Base-by-base conservation (phyloP, 37 sponge, comb jelly and placozoan genomes). In the Axinella damicornis region DNA sequence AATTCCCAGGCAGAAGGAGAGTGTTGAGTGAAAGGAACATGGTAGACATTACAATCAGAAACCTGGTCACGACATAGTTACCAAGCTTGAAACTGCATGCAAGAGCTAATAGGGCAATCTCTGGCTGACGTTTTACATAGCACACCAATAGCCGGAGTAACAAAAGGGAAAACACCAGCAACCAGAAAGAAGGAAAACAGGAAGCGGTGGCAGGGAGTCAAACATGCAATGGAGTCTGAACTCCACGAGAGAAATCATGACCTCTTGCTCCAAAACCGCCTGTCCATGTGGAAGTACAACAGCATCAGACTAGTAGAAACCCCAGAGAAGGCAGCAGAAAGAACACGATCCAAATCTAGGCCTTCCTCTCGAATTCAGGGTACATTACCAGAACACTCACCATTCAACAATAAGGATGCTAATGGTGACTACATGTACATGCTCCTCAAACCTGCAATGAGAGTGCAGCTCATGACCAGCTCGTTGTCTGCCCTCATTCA, bases 181-280 rank as follows among this genome's bases (percentile, higher is more conserved):
- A 6, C 31, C 2, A 32, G 6, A 67, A 67, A 67, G 46, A 46
- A 46, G 46, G 69, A 67, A 67, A 67, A 67, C 34, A 25, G 69
- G 28, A 12, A 12, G 19, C 31, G 69, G 19, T 19, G 9, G 5
- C 9, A 34, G 28, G 31, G 5, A 19, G 69, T 32, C 28, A 67
- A 67, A 67, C 31, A 67, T 27, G 69, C 69, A 33, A 67, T 67
- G 2, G 34, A 67, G 34, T 67, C 69, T 30, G 34, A 67, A 31
- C 69, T 67, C 20, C 69, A 67, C n/a, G 6, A 67, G 34, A 67
- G 69, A 67, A 6, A 27, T 5, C 20, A 18, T 33, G 69, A 27
- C 28, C 31, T 32, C 35, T 67, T 67, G n/a, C n/a, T n/a, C 9
- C 46, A 46, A 46, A 27, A 67, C 20, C n/a, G 35, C 19, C 69